Conservation (phyloP, 1,140 invertebrate genomes). For the Lasioglossum baleicum region DNA sequence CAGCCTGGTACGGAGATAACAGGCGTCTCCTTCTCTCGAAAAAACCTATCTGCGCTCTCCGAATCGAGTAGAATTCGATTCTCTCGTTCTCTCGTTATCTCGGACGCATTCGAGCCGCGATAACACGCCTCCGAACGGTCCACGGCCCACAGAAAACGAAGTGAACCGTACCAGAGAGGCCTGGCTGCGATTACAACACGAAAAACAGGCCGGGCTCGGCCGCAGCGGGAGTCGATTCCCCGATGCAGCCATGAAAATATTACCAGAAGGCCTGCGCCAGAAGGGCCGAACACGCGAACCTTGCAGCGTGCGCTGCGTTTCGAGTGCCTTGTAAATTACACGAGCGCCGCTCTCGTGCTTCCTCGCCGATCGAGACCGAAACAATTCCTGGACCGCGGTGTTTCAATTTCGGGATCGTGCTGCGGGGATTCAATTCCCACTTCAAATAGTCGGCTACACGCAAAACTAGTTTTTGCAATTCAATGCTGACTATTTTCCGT, state of each 20-base stretch:
- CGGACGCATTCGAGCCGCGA: constrained; percentile 30
- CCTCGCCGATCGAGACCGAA: neutral
- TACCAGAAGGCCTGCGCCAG: constrained; percentile 22
- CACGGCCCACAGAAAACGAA: neutral
- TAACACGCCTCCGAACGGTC: constrained; percentile 11
- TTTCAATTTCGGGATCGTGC: no score
- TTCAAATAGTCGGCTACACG: no score
- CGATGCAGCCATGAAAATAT: constrained; percentile 51
- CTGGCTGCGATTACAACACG: constrained; percentile 20
- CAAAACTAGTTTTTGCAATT: no score
- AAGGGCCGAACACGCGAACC: neutral
- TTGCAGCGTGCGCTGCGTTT: neutral
- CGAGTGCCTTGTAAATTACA: constrained; percentile 14
- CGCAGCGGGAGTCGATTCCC: constrained; percentile 47
- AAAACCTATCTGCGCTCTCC: neutral
- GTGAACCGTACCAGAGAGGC: constrained; percentile 5
- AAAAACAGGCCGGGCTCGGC: constrained; percentile 35
- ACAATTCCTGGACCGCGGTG: no score
- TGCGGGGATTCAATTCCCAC: no score
- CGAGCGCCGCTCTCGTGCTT: neutral
- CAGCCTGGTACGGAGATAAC: no score
- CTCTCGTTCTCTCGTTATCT: constrained; percentile 26
- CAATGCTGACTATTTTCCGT: no score
- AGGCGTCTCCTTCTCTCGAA: no score
- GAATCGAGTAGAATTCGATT: constrained; percentile 43